Base-by-base conservation (phyloP, 2,113 vertebrate species). In the Nibea coibor region DNA sequence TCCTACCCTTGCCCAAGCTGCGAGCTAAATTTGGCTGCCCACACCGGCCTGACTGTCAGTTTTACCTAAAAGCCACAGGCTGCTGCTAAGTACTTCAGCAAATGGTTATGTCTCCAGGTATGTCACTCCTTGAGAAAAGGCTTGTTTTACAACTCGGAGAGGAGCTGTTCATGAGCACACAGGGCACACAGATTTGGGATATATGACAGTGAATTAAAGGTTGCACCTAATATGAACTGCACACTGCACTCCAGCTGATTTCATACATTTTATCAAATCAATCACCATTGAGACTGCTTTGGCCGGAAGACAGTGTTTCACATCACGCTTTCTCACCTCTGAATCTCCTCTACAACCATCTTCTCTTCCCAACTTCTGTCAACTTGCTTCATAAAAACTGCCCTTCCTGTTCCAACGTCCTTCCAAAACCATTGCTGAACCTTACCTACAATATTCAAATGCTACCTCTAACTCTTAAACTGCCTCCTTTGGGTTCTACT, bases 41-140 rank as follows among this genome's bases (percentile, higher is more conserved):
- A 26, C 81, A 45, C 51, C 31, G 45, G 26, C 51, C 20, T 77
- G 53, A 82, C 68, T 56, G 77, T 42, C 65, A 75, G 77, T 43
- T 70, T 74, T 42, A 68, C 48, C 68, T 62, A 74, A 64, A 87
- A 82, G 53, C 72, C 57, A 71, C 42, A 50, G 28, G 15, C 75
- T 74, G 54, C 66, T 69, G 79, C 20, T 59, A 75, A 80, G 59
- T 14, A 45, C 71, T 69, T 47, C 19, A 73, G 68, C 58, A 56
- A 68, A 57, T 7, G 16, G 68, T 54, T 54, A 1, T 56, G 69
- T 68, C 61, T 75, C 47, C 26, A 47, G 51, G 71, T 78, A 17
- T 16, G 57, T 65, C 26, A 12, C 45, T 39, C 45, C 22, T 19
- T 10, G 20, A 67, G 31, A 54, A 35, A 39, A 67, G 35, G n/a